These are phyloP conservation scores for Alexandromys fortis DNA, from an alignment of 2,113 vertebrate genomes.

Conservation along the genomic window DNA sequence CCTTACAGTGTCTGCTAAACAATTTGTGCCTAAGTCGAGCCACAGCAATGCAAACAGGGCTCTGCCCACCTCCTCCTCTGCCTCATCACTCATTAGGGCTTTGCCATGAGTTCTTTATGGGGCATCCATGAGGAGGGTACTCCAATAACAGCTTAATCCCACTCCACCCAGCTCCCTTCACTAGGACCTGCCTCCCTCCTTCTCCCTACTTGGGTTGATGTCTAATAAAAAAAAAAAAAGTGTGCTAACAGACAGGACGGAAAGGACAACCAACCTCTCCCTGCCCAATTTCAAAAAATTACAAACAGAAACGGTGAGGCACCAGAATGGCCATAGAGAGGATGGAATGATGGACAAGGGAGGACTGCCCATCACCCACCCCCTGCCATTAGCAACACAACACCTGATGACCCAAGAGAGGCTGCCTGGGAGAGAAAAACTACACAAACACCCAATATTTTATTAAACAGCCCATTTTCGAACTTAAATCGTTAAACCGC, in stretches of 20 bases:
- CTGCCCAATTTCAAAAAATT: conserved; percentile 60
- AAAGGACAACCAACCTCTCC: conserved; percentile 60
- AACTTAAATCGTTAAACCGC: conserved; percentile 83
- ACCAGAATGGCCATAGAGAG: conserved; percentile 3
- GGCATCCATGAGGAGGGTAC: conserved; percentile 62
- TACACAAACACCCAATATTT: conserved; percentile 81
- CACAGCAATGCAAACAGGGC: not conserved
- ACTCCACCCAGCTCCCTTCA: conserved; percentile 74
- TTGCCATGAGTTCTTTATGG: conserved; percentile 75
- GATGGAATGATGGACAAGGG: conserved; percentile 55
- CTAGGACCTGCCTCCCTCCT: conserved; percentile 52
- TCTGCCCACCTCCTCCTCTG: conserved; percentile 49
- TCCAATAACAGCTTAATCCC: conserved; percentile 79
- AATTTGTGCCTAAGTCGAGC: not conserved
- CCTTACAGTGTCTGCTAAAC: conserved; percentile 14
- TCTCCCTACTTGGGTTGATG: conserved; percentile 73
- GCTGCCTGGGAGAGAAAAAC: conserved; percentile 75
- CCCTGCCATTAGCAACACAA: conserved; percentile 71
- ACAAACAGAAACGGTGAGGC: conserved; percentile 50
- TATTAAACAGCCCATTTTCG: conserved; percentile 83
- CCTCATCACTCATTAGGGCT: conserved; percentile 67
- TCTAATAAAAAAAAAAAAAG: conserved; percentile 77
- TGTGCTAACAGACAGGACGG: conserved; percentile 72
- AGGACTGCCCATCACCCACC: conserved; percentile 43
- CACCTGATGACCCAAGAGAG: conserved; percentile 75